A percentile compares a stretch with the other conserved stretches of the same genome.
These are phyloP conservation scores for Tetraodon nigroviridis DNA, from an alignment of 2,113 vertebrate species.

Conservation along the genomic window DNA sequence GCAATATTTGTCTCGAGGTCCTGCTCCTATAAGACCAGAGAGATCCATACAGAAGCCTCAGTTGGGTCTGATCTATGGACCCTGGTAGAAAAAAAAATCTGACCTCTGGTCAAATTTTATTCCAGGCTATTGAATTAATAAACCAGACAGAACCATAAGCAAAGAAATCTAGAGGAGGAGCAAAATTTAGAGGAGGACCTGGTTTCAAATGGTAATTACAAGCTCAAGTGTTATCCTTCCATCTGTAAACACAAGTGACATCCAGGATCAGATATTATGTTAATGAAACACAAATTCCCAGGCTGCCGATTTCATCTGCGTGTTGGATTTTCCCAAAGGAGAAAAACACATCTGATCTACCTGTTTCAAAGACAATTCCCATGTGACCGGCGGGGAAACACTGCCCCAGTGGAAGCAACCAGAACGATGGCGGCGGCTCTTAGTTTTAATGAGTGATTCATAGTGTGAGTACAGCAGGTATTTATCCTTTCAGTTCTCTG, in stretches of 20 bases:
- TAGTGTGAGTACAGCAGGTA: no score
- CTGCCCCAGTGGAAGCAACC: background rate
- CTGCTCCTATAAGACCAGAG: slow-evolving; percentile 22
- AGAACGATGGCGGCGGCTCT: background rate
- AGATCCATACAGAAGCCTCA: slow-evolving; percentile 34
- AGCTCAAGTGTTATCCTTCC: slow-evolving; percentile 8
- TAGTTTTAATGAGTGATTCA: background rate
- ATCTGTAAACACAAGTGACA: background rate
- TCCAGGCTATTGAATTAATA: slow-evolving; percentile 23
- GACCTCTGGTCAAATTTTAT: slow-evolving; percentile 19
- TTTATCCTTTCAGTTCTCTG: no score
- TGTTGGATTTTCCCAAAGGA: slow-evolving; percentile 10
- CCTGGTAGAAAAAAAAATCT: slow-evolving; percentile 24
- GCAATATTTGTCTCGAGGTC: no score
- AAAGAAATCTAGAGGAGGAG: no score
- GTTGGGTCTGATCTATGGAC: slow-evolving; percentile 29
- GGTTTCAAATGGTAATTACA: slow-evolving; percentile 7
- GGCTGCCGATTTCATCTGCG: slow-evolving; percentile 8
- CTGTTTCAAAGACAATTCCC: slow-evolving; percentile 4
- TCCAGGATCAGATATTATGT: background rate
- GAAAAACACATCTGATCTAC: background rate
- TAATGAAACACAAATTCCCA: background rate
- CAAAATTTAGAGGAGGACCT: background rate
- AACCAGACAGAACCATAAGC: slow-evolving; percentile 13
- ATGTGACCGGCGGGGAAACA: background rate